Evolutionary conservation across 2,888 invertebrate species (phyloP).

Genomic region (Stratiomys singularior): DNA sequence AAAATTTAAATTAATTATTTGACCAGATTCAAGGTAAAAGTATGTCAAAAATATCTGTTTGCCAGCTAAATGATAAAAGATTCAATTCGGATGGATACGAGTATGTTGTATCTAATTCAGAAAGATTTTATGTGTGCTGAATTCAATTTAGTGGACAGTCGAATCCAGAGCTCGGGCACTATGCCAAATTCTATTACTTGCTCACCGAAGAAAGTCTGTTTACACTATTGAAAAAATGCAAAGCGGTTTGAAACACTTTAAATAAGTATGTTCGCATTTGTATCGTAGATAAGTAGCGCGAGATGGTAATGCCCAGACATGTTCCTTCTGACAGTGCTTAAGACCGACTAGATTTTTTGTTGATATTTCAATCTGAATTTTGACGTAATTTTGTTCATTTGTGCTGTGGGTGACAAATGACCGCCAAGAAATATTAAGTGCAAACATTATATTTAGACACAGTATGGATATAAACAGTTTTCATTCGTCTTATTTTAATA

Average conservation of each 20-base stretch:
- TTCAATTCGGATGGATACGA: background rate
- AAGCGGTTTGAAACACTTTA: background rate
- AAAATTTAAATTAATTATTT: background rate
- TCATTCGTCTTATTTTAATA: no score
- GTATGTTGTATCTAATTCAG: background rate
- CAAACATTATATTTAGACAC: no score
- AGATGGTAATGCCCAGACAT: background rate
- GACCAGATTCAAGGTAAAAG: slow-evolving; percentile 32
- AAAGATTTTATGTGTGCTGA: background rate
- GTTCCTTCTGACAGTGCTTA: background rate
- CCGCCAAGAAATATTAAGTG: no score
- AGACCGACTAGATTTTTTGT: no score
- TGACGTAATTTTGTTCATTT: no score
- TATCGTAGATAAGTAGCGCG: background rate
- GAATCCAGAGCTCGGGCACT: slow-evolving; percentile 17
- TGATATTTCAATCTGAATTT: no score
- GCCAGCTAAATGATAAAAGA: background rate
- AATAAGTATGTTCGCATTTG: background rate
- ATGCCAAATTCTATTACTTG: slow-evolving; percentile 29
- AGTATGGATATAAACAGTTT: no score
- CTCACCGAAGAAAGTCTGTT: slow-evolving; percentile 23
- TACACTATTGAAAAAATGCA: slow-evolving; percentile 21
- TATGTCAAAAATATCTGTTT: slow-evolving; percentile 5
- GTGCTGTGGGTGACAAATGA: no score
- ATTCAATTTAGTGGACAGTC: background rate